A percentile compares a stretch with the other conserved stretches of the same genome.
phyloP scores from a whole-genome alignment of 2,888 invertebrate species.

The Andrena fulva region DNA sequence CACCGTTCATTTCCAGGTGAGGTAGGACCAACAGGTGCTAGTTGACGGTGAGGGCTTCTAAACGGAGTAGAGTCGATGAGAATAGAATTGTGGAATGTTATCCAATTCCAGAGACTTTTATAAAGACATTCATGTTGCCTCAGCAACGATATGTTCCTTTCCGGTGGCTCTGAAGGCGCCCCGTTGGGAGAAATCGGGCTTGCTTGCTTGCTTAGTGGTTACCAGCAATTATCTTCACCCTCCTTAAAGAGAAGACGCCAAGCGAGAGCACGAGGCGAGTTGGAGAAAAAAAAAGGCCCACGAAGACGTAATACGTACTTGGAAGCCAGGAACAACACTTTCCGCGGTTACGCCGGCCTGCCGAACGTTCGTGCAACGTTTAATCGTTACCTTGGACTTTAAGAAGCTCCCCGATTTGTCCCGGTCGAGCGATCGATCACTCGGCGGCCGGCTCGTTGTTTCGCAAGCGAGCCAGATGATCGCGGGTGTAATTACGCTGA shows the following conservation, averaged over 20 bases:
- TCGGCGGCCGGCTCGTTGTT: conserved; percentile 30
- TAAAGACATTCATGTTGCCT: too few relatives aligned
- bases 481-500: conserved; percentile 52
- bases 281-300: not conserved
- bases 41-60: too few relatives aligned
- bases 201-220: conserved; percentile 7
- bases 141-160: too few relatives aligned
- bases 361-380: conserved; percentile 25
- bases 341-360: not conserved
- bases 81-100: too few relatives aligned
- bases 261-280: not conserved
- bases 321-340: not conserved
- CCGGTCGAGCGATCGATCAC: conserved; percentile 33
- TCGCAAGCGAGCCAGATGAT: conserved; percentile 33
- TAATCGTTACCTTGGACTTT: conserved; percentile 45
- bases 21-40: too few relatives aligned
- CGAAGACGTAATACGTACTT: not conserved
- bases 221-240: conserved; percentile 15
- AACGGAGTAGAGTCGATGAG: too few relatives aligned
- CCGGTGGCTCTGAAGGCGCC: too few relatives aligned
- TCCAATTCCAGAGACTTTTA: too few relatives aligned
- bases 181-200: not conserved
- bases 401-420: conserved; percentile 39
- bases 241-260: not conserved
- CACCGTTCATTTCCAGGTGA: too few relatives aligned